Evolutionary conservation across 2,797 vertebrate species (phyloP).

Genomic region (Dipus sagitta): DNA sequence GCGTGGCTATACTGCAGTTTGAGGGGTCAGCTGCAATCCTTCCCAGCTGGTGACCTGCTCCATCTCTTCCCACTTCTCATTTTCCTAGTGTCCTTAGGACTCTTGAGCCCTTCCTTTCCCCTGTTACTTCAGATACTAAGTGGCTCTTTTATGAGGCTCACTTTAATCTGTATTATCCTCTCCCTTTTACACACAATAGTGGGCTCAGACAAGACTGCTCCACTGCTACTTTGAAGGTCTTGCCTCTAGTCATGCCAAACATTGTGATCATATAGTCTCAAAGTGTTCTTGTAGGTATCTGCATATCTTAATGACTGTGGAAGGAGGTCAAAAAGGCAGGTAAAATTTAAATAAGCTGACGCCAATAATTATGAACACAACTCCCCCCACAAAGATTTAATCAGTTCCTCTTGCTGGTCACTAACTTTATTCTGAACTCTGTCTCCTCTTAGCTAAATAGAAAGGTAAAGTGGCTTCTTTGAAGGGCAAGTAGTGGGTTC

Average conservation of each 20-base stretch:
- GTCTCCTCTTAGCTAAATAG: neutral
- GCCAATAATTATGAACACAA: neutral
- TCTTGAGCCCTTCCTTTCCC: neutral
- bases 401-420: neutral
- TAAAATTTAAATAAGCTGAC: neutral
- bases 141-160: neutral
- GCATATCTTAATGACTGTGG: neutral
- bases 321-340: neutral
- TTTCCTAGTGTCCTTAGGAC: neutral
- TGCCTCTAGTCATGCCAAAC: neutral
- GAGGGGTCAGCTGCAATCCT: neutral
- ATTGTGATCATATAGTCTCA: neutral
- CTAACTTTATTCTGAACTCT: neutral
- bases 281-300: neutral
- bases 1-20: neutral
- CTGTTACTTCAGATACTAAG: neutral
- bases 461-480: neutral
- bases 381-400: neutral
- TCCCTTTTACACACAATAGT: neutral
- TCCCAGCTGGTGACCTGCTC: rapidly evolving
- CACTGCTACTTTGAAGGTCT: neutral
- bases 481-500: neutral
- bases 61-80: too few species aligned
- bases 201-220: neutral
- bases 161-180: neutral